These are phyloP conservation scores for Hyposmocoma kahamanoa DNA, from an alignment of 1,140 invertebrate species.

Conservation along the genomic window DNA sequence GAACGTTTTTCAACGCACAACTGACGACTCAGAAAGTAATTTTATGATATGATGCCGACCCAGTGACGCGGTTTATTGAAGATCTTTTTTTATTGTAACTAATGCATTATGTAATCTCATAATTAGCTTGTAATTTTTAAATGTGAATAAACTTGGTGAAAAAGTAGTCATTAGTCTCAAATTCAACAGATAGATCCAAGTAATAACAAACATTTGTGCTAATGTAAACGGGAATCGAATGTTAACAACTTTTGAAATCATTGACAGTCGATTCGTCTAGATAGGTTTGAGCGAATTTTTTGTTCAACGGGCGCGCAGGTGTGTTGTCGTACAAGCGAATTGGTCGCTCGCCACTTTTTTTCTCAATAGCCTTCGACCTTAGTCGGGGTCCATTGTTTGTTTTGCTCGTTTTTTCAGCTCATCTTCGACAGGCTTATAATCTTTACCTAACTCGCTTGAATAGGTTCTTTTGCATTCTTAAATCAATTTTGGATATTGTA, in stretches of 20 bases:
- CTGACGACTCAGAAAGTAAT: slow-evolving; percentile 2
- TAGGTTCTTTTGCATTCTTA: too few relatives aligned
- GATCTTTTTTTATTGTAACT: too few relatives aligned
- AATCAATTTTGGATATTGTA: too few relatives aligned
- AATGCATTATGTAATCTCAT: too few relatives aligned
- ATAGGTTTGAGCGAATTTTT: slow-evolving; percentile 31
- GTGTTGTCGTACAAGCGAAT: slow-evolving; percentile 25
- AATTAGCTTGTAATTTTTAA: too few relatives aligned
- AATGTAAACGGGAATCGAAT: too few relatives aligned
- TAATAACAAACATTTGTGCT: too few relatives aligned
- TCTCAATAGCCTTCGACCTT: slow-evolving; percentile 32
- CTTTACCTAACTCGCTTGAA: slow-evolving; percentile 1
- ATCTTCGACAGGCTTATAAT: slow-evolving; percentile 20
- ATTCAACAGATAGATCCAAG: too few relatives aligned
- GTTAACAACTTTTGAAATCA: too few relatives aligned
- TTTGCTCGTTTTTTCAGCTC: slow-evolving; percentile 32
- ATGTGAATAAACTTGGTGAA: too few relatives aligned
- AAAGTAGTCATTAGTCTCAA: too few relatives aligned
- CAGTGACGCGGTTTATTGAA: background rate
- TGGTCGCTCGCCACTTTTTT: slow-evolving; percentile 28
- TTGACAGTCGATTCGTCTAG: background rate
- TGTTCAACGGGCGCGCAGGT: slow-evolving; percentile 45
- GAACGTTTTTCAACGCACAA: slow-evolving; percentile 1
- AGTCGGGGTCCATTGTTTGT: slow-evolving; percentile 33
- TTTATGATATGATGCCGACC: background rate